Percentiles rank a stretch among this genome's conserved stretches.
phyloP scores from a whole-genome alignment of 2,113 vertebrate genomes.

The Phycodurus eques region DNA sequence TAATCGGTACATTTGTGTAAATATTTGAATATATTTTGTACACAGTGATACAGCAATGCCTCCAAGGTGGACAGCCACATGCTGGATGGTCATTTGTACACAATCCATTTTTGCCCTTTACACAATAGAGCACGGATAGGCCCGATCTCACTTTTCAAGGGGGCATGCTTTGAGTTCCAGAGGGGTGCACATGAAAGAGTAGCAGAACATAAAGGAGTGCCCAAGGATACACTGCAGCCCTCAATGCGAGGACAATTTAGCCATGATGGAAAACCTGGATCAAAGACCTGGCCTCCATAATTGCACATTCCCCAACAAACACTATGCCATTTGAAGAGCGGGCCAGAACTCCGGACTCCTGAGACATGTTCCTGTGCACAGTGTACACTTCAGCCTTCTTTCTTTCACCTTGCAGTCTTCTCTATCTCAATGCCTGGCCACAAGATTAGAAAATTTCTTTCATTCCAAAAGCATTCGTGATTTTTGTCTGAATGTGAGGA shows the following conservation, averaged over 20 bases:
- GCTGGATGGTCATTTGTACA: slow-evolving; percentile 25
- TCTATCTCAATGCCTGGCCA: slow-evolving; percentile 64
- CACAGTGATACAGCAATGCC: neutral
- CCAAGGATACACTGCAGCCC: slow-evolving; percentile 74
- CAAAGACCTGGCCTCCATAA: slow-evolving; percentile 79
- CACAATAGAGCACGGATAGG: slow-evolving; percentile 67
- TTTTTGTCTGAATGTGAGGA: slow-evolving; percentile 64
- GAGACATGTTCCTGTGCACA: slow-evolving; percentile 55
- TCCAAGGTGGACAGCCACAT: slow-evolving; percentile 9
- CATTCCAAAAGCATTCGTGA: slow-evolving; percentile 60
- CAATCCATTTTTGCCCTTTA: slow-evolving; percentile 30
- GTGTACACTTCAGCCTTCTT: slow-evolving; percentile 57
- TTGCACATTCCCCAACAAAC: slow-evolving; percentile 82
- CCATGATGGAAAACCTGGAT: slow-evolving; percentile 79
- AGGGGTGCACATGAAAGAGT: slow-evolving; percentile 78
- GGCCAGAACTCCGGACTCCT: slow-evolving; percentile 76
- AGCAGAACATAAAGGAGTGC: slow-evolving; percentile 75
- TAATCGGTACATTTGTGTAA: neutral
- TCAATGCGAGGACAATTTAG: slow-evolving; percentile 81
- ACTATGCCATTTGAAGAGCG: slow-evolving; percentile 76
- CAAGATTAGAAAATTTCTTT: slow-evolving; percentile 71
- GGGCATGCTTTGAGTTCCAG: slow-evolving; percentile 78
- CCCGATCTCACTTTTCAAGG: slow-evolving; percentile 76
- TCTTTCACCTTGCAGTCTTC: slow-evolving; percentile 66
- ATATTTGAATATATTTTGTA: neutral